These are phyloP conservation scores for Cebus imitator DNA, from an alignment of 2,113 vertebrate genomes.

Conservation along the genomic window DNA sequence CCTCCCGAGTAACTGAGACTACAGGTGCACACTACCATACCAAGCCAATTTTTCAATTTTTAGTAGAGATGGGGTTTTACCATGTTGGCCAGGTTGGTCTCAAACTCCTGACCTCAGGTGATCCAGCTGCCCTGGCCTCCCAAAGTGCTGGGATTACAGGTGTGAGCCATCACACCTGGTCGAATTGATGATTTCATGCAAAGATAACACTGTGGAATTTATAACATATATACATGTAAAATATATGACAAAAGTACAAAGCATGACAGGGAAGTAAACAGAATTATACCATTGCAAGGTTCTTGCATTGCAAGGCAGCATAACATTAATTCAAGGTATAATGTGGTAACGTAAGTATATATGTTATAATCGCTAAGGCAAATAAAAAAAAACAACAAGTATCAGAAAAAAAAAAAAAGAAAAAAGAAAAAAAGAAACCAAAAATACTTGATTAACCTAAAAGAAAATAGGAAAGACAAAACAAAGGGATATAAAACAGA, in stretches of 20 bases:
- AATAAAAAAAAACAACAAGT: not conserved
- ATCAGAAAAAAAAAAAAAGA: not conserved
- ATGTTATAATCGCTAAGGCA: not conserved
- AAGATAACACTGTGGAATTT: not conserved
- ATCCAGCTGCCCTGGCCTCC: too few relatives aligned
- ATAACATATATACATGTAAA: not conserved
- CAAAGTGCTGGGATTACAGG: too few relatives aligned
- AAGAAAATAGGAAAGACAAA: not conserved
- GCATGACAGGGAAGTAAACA: not conserved
- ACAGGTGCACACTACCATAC: too few relatives aligned
- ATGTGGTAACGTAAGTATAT: not conserved
- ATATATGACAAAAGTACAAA: not conserved
- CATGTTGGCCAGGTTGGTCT: too few relatives aligned
- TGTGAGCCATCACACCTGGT: too few relatives aligned
- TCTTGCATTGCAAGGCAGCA: not conserved
- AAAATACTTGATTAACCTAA: not conserved
- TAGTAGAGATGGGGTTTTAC: too few relatives aligned
- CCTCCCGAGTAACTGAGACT: too few relatives aligned
- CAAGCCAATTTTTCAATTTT: too few relatives aligned
- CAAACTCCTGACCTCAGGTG: too few relatives aligned
- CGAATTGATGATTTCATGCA: not conserved
- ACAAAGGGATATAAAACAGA: not conserved
- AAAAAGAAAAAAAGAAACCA: not conserved
- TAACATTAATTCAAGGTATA: not conserved
- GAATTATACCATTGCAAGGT: not conserved